These are phyloP conservation scores for Ceratothoa steindachneri DNA, from an alignment of 2,888 invertebrate genomes.

Conservation along the genomic window DNA sequence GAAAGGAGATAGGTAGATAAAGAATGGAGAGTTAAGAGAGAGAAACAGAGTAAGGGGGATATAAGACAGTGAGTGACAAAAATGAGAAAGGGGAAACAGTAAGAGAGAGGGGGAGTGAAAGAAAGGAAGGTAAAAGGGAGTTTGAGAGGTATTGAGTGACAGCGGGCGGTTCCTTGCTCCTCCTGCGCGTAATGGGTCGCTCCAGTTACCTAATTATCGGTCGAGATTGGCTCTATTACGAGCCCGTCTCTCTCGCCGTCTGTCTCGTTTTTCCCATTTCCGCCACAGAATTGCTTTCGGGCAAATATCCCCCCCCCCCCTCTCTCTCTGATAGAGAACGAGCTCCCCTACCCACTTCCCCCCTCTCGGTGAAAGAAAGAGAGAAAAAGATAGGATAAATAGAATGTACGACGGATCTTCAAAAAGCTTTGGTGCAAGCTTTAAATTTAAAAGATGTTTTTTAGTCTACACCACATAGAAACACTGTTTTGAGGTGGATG, in stretches of 20 bases:
- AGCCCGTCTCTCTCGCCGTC: neutral
- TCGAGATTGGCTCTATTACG: constrained; percentile 19
- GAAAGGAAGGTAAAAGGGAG: neutral
- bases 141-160: neutral
- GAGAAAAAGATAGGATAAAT: too few relatives aligned
- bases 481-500: too few relatives aligned
- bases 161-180: neutral
- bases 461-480: too few relatives aligned
- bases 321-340: too few relatives aligned
- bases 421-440: too few relatives aligned
- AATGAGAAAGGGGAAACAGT: neutral
- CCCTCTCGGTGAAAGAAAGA: too few relatives aligned
- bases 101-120: neutral
- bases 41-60: neutral
- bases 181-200: constrained; percentile 14
- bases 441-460: too few relatives aligned
- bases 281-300: neutral
- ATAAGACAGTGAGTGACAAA: neutral
- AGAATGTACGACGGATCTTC: too few relatives aligned
- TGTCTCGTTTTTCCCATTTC: neutral
- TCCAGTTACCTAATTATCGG: constrained; percentile 20
- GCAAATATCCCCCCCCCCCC: neutral
- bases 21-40: neutral
- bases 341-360: too few relatives aligned
- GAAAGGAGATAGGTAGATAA: too few relatives aligned